A percentile compares a stretch with the other conserved stretches of the same genome.
Evolutionary conservation across 2,888 invertebrate genomes (phyloP).

Genomic region (Helobdella robusta): DNA sequence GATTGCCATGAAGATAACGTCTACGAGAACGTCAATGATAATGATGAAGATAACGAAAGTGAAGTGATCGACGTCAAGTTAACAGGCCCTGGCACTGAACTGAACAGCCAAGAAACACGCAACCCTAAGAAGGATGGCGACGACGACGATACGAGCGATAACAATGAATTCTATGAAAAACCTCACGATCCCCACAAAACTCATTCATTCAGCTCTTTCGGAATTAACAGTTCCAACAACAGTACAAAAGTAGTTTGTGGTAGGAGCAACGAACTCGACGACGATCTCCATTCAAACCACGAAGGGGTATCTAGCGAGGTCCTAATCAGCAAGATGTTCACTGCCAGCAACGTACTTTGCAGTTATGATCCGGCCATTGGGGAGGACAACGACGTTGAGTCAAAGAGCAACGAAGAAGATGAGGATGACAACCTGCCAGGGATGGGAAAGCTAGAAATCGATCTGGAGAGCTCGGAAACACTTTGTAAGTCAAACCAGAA

Average conservation of each 20-base stretch:
- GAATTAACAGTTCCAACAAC: too few relatives aligned
- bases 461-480: neutral
- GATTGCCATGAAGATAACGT: slow-evolving; percentile 2
- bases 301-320: too few relatives aligned
- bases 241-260: too few relatives aligned
- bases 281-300: too few relatives aligned
- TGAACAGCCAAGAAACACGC: too few relatives aligned
- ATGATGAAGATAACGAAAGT: neutral
- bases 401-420: neutral
- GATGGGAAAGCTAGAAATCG: slow-evolving; percentile 14
- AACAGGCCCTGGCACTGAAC: neutral
- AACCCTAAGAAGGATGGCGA: neutral
- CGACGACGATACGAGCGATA: neutral
- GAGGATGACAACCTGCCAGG: slow-evolving; percentile 13
- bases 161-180: neutral
- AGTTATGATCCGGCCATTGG: too few relatives aligned
- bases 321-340: too few relatives aligned
- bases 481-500: too few relatives aligned
- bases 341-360: too few relatives aligned
- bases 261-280: too few relatives aligned
- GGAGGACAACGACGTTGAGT: slow-evolving; percentile 5
- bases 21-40: neutral
- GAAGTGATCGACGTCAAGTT: neutral
- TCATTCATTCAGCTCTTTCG: neutral
- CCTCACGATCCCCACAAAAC: neutral